phyloP scores from a whole-genome alignment of 2,113 vertebrate species.

The Cisticola juncidis region DNA sequence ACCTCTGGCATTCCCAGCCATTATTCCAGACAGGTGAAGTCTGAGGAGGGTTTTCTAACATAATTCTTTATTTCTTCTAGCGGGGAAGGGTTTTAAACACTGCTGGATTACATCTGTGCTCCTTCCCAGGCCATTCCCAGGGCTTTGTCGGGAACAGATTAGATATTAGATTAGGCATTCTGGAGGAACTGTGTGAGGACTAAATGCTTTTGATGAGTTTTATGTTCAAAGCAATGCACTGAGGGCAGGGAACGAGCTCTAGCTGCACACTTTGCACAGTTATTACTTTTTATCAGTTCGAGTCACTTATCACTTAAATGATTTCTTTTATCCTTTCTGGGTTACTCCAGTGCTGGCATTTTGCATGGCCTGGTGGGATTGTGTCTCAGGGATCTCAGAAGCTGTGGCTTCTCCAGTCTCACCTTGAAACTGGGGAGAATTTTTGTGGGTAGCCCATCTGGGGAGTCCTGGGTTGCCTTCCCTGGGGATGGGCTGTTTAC shows the following conservation, averaged over 20 bases:
- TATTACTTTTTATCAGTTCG: not conserved
- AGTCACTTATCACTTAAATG: not conserved
- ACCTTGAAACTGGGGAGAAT: not conserved
- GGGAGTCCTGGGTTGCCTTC: not conserved
- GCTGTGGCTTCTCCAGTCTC: not conserved
- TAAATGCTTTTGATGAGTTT: constrained; percentile 13
- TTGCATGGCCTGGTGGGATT: not conserved
- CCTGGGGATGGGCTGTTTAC: constrained; percentile 35
- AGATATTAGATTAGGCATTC: not conserved
- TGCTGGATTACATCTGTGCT: not conserved
- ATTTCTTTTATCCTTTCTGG: not conserved
- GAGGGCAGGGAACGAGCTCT: not conserved
- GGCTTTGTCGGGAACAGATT: not conserved
- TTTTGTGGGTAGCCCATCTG: constrained; percentile 11
- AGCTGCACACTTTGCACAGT: not conserved
- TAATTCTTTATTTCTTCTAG: not conserved
- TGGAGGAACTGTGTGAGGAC: not conserved
- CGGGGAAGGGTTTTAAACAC: not conserved
- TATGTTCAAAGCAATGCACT: not conserved
- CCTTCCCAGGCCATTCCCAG: not conserved
- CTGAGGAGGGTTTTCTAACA: not conserved
- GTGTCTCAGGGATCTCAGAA: not conserved
- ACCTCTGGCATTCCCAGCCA: constrained; percentile 13
- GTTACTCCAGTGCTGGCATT: not conserved
- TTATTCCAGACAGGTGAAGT: not conserved